phyloP scores from a whole-genome alignment of 2,797 vertebrate species.

The Aselliscus stoliczkanus region DNA sequence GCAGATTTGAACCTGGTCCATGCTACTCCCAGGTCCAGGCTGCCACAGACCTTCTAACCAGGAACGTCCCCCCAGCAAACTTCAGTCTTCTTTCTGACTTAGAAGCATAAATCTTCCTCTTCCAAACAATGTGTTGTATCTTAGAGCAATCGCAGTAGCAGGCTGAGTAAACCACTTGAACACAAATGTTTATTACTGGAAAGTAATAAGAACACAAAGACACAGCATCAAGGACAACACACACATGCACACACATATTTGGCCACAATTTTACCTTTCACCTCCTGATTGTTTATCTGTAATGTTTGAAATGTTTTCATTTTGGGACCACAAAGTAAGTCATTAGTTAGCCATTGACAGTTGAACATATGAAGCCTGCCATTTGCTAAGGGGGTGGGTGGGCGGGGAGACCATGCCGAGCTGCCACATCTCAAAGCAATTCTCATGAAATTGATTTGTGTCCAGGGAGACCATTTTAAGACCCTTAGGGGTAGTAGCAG shows the following conservation, averaged over 20 bases:
- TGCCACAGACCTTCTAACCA: neutral
- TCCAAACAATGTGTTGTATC: neutral
- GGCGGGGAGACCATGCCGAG: neutral
- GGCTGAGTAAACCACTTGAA: slow-evolving; percentile 56
- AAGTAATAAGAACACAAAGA: neutral
- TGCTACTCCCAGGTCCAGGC: neutral
- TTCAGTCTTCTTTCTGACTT: slow-evolving; percentile 33
- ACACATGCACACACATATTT: neutral
- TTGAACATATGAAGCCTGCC: fast-evolving
- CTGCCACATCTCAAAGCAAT: neutral
- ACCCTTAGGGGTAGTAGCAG: no score
- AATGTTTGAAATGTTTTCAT: neutral
- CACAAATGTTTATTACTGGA: slow-evolving; percentile 45
- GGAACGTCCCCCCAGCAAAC: neutral
- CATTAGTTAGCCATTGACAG: neutral
- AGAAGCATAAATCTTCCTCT: neutral
- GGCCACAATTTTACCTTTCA: slow-evolving; percentile 12
- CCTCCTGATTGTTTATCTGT: slow-evolving; percentile 9
- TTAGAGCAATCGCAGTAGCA: neutral
- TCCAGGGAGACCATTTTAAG: neutral
- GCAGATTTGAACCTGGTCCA: neutral
- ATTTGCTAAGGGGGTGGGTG: neutral
- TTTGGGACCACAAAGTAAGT: neutral
- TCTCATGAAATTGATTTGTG: neutral
- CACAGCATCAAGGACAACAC: slow-evolving; percentile 41